These are phyloP conservation scores for Lerista edwardsae DNA, from an alignment of 2,797 vertebrate genomes.

Conservation along the genomic window DNA sequence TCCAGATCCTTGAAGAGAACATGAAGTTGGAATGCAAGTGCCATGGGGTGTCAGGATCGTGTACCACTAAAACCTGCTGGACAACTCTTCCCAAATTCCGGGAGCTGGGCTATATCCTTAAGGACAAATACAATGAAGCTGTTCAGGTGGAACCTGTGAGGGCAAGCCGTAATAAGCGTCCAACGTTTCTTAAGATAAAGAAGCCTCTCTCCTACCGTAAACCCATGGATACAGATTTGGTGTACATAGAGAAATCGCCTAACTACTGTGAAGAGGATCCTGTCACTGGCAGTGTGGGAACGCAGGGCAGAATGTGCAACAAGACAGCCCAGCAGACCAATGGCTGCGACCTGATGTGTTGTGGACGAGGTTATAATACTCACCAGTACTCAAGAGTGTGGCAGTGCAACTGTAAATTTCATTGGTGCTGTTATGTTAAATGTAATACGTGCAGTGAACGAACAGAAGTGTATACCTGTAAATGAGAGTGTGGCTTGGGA, in stretches of 20 bases:
- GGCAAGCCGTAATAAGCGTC: conserved; percentile 93
- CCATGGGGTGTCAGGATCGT: conserved; percentile 95
- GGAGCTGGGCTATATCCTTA: conserved; percentile 94
- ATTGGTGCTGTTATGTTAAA: conserved; percentile 98
- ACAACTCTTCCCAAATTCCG: conserved; percentile 96
- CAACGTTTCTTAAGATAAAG: conserved; percentile 96
- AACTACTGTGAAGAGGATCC: conserved; percentile 97
- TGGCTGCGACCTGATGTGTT: conserved; percentile 97
- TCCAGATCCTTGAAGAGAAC: conserved; percentile 92
- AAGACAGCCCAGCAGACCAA: conserved; percentile 91
- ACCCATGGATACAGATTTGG: conserved; percentile 94
- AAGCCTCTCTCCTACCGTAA: conserved; percentile 94
- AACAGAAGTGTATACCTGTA: conserved; percentile 97
- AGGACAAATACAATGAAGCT: conserved; percentile 94
- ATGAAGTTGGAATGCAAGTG: conserved; percentile 98
- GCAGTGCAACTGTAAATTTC: conserved; percentile 99
- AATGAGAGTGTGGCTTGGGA: conserved; percentile 78
- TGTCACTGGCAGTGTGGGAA: conserved; percentile 91
- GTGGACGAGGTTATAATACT: conserved; percentile 94
- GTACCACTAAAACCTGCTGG: conserved; percentile 98
- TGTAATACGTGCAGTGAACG: conserved; percentile 98
- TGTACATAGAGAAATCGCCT: conserved; percentile 95
- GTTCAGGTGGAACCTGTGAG: conserved; percentile 94
- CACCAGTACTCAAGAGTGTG: conserved; percentile 96
- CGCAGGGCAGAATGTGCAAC: conserved; percentile 95